These are phyloP conservation scores for Melanaphis sacchari DNA, from an alignment of 1,140 invertebrate species.

Conservation along the genomic window DNA sequence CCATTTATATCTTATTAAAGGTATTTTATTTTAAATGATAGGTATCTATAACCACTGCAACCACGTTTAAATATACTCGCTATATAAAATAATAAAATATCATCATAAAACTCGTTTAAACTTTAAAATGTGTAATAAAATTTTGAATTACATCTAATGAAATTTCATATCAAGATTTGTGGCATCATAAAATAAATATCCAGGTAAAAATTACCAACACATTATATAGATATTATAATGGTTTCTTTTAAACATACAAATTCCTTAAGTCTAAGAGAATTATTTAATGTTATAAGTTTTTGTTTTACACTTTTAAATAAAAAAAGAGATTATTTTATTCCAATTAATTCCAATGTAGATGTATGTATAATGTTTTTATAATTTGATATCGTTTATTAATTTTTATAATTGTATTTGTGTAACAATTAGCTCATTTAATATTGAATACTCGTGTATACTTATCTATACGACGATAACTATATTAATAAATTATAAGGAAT, in stretches of 20 bases:
- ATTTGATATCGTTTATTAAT: neutral
- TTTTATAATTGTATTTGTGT: neutral
- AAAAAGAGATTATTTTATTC: neutral
- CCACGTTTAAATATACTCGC: neutral
- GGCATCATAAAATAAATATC: neutral
- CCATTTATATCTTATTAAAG: neutral
- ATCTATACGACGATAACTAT: neutral
- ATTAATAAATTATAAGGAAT: neutral
- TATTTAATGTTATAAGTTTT: neutral
- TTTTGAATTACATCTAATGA: neutral
- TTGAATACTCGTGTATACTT: neutral
- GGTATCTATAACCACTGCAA: neutral
- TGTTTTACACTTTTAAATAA: neutral
- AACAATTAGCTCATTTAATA: neutral
- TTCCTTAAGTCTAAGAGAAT: neutral
- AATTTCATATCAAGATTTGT: constrained; percentile 37
- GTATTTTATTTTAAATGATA: neutral
- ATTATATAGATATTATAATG: neutral
- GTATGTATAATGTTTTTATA: neutral
- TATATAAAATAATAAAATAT: constrained; percentile 46
- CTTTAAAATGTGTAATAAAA: constrained; percentile 26
- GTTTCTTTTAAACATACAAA: neutral
- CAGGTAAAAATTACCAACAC: neutral
- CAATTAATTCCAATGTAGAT: neutral
- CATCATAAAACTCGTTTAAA: constrained; percentile 23